Conservation (phyloP, 2,888 invertebrate species). For the Cacoxenus indagator region DNA sequence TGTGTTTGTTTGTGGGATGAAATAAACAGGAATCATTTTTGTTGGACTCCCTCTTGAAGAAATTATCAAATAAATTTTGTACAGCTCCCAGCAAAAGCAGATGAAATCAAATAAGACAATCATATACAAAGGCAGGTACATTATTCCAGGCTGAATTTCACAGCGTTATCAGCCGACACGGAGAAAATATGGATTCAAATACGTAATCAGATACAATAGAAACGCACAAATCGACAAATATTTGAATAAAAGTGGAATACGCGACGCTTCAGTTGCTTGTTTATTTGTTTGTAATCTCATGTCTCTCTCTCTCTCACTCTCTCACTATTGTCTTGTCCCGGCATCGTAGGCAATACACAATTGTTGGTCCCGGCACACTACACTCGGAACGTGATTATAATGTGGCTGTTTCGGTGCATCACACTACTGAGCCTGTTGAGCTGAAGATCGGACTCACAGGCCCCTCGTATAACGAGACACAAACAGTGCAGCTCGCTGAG, state of each 20-base stretch:
- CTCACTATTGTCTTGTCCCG: conserved; percentile 14
- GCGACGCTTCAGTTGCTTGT: conserved; percentile 22
- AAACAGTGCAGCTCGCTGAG: conserved; percentile 48
- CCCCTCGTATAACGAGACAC: conserved; percentile 54
- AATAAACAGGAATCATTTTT: no score
- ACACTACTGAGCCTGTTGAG: conserved; percentile 50
- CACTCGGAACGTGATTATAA: conserved; percentile 87
- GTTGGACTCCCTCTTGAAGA: no score
- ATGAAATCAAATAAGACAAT: no score
- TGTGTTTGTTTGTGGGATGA: no score
- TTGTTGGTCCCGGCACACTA: conserved; percentile 84
- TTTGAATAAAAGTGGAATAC: not conserved
- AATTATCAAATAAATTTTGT: no score
- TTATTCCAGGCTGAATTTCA: not conserved
- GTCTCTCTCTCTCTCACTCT: no score
- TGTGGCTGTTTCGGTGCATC: conserved; percentile 78
- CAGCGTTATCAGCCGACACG: not conserved
- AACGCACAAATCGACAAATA: not conserved
- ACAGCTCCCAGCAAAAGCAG: no score
- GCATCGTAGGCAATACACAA: conserved; percentile 74
- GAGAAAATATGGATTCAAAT: no score
- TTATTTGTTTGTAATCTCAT: conserved; percentile 22
- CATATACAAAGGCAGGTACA: not conserved
- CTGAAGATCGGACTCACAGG: conserved; percentile 62
- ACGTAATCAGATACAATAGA: not conserved